Base-by-base conservation (phyloP, 2,888 invertebrate species). In the Temnothorax unifasciatus region DNA sequence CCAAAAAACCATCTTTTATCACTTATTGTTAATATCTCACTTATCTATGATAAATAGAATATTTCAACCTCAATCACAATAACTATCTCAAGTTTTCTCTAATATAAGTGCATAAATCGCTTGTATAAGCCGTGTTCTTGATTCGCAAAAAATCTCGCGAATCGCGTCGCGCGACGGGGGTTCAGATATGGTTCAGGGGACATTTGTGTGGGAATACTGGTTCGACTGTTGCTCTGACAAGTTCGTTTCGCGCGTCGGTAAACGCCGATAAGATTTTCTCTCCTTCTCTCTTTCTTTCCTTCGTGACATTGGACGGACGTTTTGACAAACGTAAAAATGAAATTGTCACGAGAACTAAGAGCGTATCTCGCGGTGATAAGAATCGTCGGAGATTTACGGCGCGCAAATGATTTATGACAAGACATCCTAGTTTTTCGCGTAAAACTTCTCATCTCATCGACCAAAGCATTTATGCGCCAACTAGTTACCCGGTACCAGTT, bases 151-250 rank as follows among this genome's bases (percentile, higher is more conserved):
- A 90, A 87, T 89, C 44, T 25, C 69, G 29, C 63, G 63, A 82
- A 89, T 90, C 82, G 85, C 82, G 87, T 88, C 61, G 79, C 79
- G 13, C 59, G 66, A 85, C 86, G 83, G 83, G 76, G 84, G 79
- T 79, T 87, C 84, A 84, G 90, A 90, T 86, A 90, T 73, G 85
- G 88, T 89, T 90, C 89, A 86, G 85, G 85, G 86, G 88, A 91
- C 81, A 90, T 89, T 88, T 85, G 90, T 90, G 91, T 92, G 90
- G 91, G 92, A 89, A 91, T 90, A 91, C 92, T 87, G 90, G 91
- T 92, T 91, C 84, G 86, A 82, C 85, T 89, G 87, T 89, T 84
- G 76, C 82, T 66, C 71, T 83, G 82, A 68, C 66, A 68, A 52
- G 73, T 79, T 84, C 74, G 83, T 88, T 84, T 84, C 82, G 83